These are phyloP conservation scores for Pedionomus torquatus DNA, from an alignment of 2,113 vertebrate species.

Conservation along the genomic window DNA sequence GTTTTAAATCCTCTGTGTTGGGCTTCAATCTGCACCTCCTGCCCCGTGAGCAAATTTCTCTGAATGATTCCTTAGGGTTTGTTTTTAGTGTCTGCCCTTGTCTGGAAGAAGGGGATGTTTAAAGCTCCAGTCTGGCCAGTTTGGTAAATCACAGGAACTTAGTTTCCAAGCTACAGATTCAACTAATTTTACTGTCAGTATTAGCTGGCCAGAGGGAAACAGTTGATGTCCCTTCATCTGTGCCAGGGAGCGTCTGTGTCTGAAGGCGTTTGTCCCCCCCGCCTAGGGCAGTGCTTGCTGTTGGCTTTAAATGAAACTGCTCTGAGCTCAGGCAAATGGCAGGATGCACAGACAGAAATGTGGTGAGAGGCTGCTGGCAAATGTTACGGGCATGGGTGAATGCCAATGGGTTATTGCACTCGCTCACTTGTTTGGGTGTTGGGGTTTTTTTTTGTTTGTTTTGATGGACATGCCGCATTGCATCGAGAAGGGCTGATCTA, in stretches of 20 bases:
- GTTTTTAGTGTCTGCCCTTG: not conserved
- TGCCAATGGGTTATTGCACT: not conserved
- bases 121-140: not conserved
- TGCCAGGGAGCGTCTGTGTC: not conserved
- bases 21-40: not conserved
- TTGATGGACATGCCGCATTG: not conserved
- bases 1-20: not conserved
- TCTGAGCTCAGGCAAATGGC: constrained; percentile 22
- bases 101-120: not conserved
- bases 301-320: not conserved
- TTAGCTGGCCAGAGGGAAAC: not conserved
- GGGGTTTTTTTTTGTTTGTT: not conserved
- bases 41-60: not conserved
- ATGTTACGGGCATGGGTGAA: constrained; percentile 19
- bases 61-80: not conserved
- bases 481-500: not conserved
- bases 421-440: not conserved
- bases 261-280: not conserved
- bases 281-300: not conserved
- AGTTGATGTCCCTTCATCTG: not conserved
- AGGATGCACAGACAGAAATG: not conserved
- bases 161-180: not conserved
- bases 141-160: not conserved
- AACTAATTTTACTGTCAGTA: not conserved
- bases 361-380: not conserved